A percentile compares a stretch with the other conserved stretches of the same genome.
These are phyloP conservation scores for Plutomurus gul DNA, from an alignment of 1,140 invertebrate species.

Conservation along the genomic window DNA sequence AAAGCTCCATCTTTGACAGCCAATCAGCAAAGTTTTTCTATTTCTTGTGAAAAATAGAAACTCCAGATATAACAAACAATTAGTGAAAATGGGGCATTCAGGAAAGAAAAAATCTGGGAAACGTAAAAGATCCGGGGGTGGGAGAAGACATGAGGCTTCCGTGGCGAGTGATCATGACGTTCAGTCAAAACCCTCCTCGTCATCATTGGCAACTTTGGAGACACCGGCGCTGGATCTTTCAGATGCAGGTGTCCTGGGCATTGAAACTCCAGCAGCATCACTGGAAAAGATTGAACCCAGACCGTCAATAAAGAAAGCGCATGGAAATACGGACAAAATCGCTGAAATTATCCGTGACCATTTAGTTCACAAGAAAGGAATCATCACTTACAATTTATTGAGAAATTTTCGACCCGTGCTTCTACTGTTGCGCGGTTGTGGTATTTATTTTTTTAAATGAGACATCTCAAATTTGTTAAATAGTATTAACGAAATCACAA, in stretches of 20 bases:
- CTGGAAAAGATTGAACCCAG: background rate
- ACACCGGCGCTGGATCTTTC: background rate
- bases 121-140: no score
- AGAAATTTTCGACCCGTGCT: background rate
- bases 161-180: no score
- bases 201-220: background rate
- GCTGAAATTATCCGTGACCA: constrained; percentile 4
- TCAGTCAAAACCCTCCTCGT: no score
- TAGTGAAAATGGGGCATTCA: no score
- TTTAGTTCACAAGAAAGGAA: background rate
- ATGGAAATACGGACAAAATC: background rate
- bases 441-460: background rate
- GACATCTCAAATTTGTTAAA: background rate
- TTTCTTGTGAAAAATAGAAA: no score
- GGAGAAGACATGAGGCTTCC: no score
- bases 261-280: background rate
- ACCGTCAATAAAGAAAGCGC: background rate
- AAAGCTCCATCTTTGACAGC: no score
- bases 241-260: background rate
- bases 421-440: background rate
- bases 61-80: no score
- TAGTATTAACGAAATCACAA: no score
- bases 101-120: no score
- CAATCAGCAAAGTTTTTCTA: no score
- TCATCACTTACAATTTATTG: background rate